These are phyloP conservation scores for Pectinophora gossypiella DNA, from an alignment of 1,140 invertebrate genomes.

Conservation along the genomic window DNA sequence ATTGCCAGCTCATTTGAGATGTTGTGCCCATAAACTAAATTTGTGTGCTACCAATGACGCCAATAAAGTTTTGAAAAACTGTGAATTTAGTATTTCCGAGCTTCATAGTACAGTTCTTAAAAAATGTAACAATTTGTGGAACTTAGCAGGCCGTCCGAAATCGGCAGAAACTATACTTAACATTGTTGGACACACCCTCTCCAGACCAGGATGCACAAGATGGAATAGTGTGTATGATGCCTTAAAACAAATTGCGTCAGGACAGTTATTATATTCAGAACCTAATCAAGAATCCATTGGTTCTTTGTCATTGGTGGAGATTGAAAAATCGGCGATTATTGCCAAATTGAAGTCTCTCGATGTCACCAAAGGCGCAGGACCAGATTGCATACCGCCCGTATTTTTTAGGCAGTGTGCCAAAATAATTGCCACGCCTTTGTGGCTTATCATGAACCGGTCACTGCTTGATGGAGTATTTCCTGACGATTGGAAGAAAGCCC, in stretches of 20 bases:
- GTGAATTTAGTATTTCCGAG: slow-evolving; percentile 8
- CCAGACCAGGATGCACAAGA: slow-evolving; percentile 13
- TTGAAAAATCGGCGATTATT: too few relatives aligned
- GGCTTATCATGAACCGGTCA: too few relatives aligned
- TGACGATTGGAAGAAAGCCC: too few relatives aligned
- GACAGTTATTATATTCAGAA: too few relatives aligned
- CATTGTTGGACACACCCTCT: slow-evolving; percentile 16
- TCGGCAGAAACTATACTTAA: slow-evolving; percentile 19
- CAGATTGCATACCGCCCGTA: too few relatives aligned
- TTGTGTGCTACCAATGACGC: slow-evolving; percentile 17
- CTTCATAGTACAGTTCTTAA: slow-evolving; percentile 14
- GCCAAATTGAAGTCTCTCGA: too few relatives aligned
- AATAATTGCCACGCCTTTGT: too few relatives aligned
- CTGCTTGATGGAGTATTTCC: too few relatives aligned
- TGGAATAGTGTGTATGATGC: slow-evolving; percentile 23
- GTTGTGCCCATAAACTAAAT: slow-evolving; percentile 16
- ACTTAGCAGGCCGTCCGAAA: slow-evolving; percentile 14
- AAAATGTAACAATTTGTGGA: slow-evolving; percentile 21
- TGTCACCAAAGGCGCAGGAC: too few relatives aligned
- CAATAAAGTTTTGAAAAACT: slow-evolving; percentile 9
- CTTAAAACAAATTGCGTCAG: slow-evolving; percentile 11
- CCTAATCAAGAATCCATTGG: too few relatives aligned
- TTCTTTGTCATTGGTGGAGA: too few relatives aligned
- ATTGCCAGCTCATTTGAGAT: slow-evolving; percentile 16
- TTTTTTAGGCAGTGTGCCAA: too few relatives aligned